phyloP scores from a whole-genome alignment of 2,113 vertebrate genomes.

The Centropus bengalensis region DNA sequence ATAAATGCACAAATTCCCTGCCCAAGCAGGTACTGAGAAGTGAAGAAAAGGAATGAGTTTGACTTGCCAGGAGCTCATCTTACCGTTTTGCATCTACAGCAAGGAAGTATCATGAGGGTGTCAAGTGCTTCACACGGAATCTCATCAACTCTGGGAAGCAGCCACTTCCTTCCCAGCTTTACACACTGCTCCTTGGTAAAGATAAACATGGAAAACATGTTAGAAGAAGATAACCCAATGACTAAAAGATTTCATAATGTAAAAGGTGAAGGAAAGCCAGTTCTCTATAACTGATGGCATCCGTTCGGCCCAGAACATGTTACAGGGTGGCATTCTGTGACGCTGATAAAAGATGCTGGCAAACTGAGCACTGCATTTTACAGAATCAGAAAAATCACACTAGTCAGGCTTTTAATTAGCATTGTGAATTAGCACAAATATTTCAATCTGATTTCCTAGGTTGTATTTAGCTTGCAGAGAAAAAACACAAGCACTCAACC shows the following conservation, averaged over 20 bases:
- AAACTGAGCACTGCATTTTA: background rate
- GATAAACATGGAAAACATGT: background rate
- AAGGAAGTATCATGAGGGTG: constrained; percentile 20
- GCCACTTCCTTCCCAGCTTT: constrained; percentile 20
- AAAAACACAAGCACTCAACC: background rate
- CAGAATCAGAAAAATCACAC: background rate
- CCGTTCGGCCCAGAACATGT: background rate
- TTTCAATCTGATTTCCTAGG: background rate
- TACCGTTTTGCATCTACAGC: background rate
- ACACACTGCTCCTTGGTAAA: background rate
- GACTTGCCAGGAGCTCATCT: background rate
- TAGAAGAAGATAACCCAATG: background rate
- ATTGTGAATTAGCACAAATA: background rate
- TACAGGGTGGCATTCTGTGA: fast-evolving
- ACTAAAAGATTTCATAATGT: background rate
- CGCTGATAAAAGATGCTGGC: background rate
- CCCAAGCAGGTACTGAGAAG: background rate
- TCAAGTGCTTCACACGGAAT: background rate
- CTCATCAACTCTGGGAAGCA: background rate
- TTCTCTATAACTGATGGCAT: background rate
- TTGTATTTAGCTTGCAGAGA: background rate
- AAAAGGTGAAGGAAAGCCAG: background rate
- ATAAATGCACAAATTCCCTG: background rate
- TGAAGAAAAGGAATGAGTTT: background rate
- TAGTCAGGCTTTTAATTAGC: background rate